phyloP scores from a whole-genome alignment of 2,797 vertebrate genomes.

The Synaphobranchus kaupii region DNA sequence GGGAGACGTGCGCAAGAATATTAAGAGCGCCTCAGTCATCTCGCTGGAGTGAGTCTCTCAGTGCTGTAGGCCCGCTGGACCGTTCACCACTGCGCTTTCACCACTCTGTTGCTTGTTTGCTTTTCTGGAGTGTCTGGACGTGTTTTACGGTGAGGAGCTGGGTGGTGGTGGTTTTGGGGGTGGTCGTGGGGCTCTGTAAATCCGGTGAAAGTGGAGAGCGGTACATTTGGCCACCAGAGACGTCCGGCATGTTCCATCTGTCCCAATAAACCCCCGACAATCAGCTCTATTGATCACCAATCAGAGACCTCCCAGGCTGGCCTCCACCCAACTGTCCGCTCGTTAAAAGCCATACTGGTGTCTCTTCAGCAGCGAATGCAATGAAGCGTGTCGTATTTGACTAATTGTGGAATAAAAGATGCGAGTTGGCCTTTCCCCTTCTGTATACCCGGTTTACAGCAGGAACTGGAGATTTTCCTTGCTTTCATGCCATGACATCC shows the following conservation, averaged over 20 bases:
- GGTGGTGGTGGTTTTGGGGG: conserved; percentile 20
- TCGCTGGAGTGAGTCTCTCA: neutral
- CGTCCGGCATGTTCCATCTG: conserved; percentile 51
- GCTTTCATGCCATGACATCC: neutral
- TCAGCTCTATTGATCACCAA: conserved; percentile 47
- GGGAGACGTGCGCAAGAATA: neutral
- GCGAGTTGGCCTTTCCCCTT: neutral
- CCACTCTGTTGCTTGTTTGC: neutral
- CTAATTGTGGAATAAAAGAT: neutral
- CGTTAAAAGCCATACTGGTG: neutral
- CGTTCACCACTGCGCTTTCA: neutral
- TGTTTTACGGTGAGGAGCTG: conserved; percentile 12
- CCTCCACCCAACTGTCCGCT: conserved; percentile 7
- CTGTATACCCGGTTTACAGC: neutral
- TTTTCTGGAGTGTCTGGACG: conserved; percentile 9
- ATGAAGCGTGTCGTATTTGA: neutral
- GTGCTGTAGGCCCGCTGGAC: neutral
- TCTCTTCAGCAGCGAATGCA: neutral
- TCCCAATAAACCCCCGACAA: conserved; percentile 42
- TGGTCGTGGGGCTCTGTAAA: conserved; percentile 38
- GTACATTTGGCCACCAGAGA: conserved; percentile 26
- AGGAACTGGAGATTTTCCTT: neutral
- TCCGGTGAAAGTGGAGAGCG: conserved; percentile 35
- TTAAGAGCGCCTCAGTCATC: neutral
- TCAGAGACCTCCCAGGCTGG: conserved; percentile 15